phyloP scores from a whole-genome alignment of 2,797 vertebrate species.

The Vireo griseus region DNA sequence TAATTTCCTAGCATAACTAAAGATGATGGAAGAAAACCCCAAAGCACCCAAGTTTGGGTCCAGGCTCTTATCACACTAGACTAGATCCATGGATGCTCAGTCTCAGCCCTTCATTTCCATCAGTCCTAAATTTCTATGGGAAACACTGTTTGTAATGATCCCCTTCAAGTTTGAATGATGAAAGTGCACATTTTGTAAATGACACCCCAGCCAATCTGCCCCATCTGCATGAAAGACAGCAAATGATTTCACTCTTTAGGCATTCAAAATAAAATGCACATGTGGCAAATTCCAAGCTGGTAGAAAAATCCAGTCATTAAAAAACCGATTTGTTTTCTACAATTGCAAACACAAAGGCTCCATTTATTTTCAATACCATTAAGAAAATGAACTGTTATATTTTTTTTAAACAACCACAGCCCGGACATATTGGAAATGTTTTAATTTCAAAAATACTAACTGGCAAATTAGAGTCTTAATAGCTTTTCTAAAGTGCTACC shows the following conservation, averaged over 20 bases:
- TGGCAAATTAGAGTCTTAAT: conserved; percentile 63
- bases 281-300: conserved; percentile 62
- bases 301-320: conserved; percentile 69
- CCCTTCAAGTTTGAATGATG: background rate
- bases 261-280: conserved; percentile 61
- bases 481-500: conserved; percentile 49
- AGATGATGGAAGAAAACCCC: background rate
- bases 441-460: conserved; percentile 60
- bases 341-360: conserved; percentile 52
- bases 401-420: conserved; percentile 56
- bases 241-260: conserved; percentile 54
- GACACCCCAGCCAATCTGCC: conserved; percentile 31
- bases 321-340: conserved; percentile 70
- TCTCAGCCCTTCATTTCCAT: background rate
- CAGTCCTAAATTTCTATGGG: background rate
- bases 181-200: conserved; percentile 43
- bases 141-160: background rate
- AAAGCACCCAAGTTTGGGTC: background rate
- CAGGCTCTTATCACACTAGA: background rate
- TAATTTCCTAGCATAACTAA: background rate
- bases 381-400: conserved; percentile 61
- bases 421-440: conserved; percentile 55
- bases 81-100: background rate
- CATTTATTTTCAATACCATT: conserved; percentile 62
- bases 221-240: background rate